These are phyloP conservation scores for Hydropsyche tenuis DNA, from an alignment of 1,140 invertebrate genomes.

Conservation along the genomic window DNA sequence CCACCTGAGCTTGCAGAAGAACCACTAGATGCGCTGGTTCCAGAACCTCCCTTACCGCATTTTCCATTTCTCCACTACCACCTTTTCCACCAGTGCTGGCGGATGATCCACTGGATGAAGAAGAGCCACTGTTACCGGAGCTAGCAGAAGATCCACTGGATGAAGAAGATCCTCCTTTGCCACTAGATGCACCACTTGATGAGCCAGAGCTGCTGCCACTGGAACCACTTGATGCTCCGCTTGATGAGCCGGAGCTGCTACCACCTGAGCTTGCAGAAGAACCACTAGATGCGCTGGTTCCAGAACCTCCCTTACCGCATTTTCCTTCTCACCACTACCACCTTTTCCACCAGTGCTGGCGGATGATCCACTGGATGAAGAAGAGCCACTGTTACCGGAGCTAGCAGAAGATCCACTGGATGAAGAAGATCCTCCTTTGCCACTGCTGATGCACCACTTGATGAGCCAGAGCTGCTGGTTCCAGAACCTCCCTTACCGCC, in stretches of 20 bases:
- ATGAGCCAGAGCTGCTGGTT: neutral
- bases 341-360: neutral
- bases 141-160: no score
- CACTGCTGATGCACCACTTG: neutral
- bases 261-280: neutral
- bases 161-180: no score
- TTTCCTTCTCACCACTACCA: no score
- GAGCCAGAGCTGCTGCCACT: neutral
- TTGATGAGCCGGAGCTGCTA: neutral
- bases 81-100: no score
- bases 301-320: neutral
- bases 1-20: neutral
- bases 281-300: neutral
- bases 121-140: no score
- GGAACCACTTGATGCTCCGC: no score
- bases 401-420: neutral
- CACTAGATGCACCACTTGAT: no score
- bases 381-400: neutral
- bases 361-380: neutral
- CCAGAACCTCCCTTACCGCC: neutral
- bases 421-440: neutral
- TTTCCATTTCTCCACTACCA: neutral
- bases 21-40: neutral
- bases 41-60: neutral
- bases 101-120: no score